phyloP scores from a whole-genome alignment of 2,888 invertebrate genomes.

The Nudaria mundana region DNA sequence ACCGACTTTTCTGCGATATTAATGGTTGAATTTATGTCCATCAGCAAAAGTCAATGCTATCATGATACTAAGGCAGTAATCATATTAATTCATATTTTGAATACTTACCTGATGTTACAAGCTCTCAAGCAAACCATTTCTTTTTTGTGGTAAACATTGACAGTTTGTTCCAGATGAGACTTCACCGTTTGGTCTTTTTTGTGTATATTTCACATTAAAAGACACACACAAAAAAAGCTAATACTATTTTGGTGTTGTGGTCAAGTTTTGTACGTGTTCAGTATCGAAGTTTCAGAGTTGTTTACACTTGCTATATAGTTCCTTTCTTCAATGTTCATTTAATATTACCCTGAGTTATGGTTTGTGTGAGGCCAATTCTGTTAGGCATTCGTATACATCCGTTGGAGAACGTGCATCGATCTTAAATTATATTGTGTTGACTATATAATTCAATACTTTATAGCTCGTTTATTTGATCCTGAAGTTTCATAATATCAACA shows the following conservation, averaged over 20 bases:
- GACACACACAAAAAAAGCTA: too few species aligned
- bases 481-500: slow-evolving; percentile 1
- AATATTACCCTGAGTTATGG: slow-evolving; percentile 64
- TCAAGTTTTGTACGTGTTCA: slow-evolving; percentile 31
- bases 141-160: too few species aligned
- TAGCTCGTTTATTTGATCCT: slow-evolving; percentile 15
- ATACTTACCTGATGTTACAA: too few species aligned
- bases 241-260: slow-evolving; percentile 32
- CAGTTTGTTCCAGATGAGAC: too few species aligned
- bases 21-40: too few species aligned
- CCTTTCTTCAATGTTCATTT: slow-evolving; percentile 60
- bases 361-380: slow-evolving; percentile 50
- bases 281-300: slow-evolving; percentile 36
- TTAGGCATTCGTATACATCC: slow-evolving; percentile 71
- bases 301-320: slow-evolving; percentile 60
- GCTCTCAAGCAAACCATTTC: too few species aligned
- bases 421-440: slow-evolving; percentile 53
- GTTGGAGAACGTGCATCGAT: slow-evolving; percentile 57
- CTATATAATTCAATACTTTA: slow-evolving; percentile 37
- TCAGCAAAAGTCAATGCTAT: too few species aligned
- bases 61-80: not conserved
- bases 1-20: too few species aligned
- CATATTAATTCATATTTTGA: too few species aligned
- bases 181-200: too few species aligned
- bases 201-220: too few species aligned